These are phyloP conservation scores for Philereme transversata DNA, from an alignment of 2,888 invertebrate genomes.

Conservation along the genomic window DNA sequence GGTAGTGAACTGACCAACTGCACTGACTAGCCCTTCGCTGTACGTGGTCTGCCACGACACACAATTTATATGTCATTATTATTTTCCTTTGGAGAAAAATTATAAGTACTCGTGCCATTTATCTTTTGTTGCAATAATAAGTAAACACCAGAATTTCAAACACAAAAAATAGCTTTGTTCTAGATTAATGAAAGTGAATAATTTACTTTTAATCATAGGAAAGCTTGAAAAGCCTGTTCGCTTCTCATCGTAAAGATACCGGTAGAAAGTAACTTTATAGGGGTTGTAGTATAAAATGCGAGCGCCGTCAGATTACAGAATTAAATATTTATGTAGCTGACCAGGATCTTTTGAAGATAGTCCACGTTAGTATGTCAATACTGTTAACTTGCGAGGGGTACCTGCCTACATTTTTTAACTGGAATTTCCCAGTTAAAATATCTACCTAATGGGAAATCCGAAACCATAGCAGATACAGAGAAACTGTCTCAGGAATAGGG, in stretches of 20 bases:
- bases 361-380: conserved; percentile 12
- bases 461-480: too few relatives aligned
- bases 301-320: conserved; percentile 53
- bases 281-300: conserved; percentile 55
- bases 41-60: too few relatives aligned
- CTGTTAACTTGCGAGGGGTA: neutral
- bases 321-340: conserved; percentile 62
- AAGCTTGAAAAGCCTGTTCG: conserved; percentile 44
- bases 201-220: conserved; percentile 50
- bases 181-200: conserved; percentile 34
- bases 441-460: too few relatives aligned
- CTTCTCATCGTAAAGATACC: conserved; percentile 52
- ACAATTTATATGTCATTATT: too few relatives aligned
- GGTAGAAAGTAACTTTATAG: conserved; percentile 54
- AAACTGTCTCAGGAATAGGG: too few relatives aligned
- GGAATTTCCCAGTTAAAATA: too few relatives aligned
- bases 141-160: neutral
- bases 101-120: too few relatives aligned
- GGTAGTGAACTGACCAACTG: too few relatives aligned
- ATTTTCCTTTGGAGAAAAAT: too few relatives aligned
- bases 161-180: conserved; percentile 2
- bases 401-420: too few relatives aligned
- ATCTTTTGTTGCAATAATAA: too few relatives aligned
- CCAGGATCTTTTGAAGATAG: conserved; percentile 36
- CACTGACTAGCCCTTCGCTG: too few relatives aligned